phyloP scores from a whole-genome alignment of 2,797 vertebrate species.

The Cyclura pinguis region DNA sequence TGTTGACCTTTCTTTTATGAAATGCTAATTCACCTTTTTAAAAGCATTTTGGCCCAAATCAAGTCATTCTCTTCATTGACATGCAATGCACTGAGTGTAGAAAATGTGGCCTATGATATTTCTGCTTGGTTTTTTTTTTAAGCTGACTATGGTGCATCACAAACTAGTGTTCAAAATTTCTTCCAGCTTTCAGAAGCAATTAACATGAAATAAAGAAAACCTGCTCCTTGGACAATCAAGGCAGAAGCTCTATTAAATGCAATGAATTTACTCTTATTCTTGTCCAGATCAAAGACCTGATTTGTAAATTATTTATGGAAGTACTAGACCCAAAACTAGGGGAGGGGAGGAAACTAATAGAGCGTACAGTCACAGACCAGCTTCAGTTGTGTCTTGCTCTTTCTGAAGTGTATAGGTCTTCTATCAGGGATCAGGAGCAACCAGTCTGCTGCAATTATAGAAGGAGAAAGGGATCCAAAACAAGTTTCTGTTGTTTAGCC shows the following conservation, averaged over 20 bases:
- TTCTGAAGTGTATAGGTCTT: neutral
- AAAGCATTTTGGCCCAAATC: neutral
- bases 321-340: neutral
- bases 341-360: neutral
- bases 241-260: neutral
- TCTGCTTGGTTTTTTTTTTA: no score
- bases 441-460: neutral
- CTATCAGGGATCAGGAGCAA: neutral
- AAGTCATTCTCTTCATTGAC: neutral
- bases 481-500: neutral
- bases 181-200: neutral
- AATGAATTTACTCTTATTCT: neutral
- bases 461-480: neutral
- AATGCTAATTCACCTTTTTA: neutral
- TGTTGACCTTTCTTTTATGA: slow-evolving; percentile 1
- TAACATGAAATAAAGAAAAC: neutral
- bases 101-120: neutral
- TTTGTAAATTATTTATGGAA: neutral
- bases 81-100: neutral
- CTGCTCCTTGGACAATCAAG: neutral
- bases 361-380: neutral
- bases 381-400: neutral
- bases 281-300: neutral
- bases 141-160: neutral
- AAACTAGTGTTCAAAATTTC: neutral